These are phyloP conservation scores for Electrona antarctica DNA, from an alignment of 2,113 vertebrate species.

Conservation along the genomic window DNA sequence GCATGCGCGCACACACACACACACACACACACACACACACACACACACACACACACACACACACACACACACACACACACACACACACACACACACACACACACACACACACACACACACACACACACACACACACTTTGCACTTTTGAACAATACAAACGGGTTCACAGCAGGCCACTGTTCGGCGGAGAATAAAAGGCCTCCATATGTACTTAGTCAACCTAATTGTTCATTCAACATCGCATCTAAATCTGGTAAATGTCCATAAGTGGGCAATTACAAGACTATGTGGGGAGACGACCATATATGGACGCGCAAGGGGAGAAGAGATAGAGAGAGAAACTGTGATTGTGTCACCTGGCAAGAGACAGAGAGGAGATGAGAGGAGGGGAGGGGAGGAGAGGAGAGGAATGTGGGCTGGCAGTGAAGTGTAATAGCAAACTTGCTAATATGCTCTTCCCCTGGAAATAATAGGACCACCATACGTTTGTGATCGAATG, in stretches of 20 bases:
- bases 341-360: slow-evolving; percentile 21
- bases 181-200: slow-evolving; percentile 8
- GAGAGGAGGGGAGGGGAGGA: neutral
- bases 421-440: no score
- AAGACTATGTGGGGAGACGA: slow-evolving; percentile 47
- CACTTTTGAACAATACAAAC: no score
- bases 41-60: neutral
- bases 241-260: slow-evolving; percentile 60
- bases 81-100: neutral
- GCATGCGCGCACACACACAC: slow-evolving; percentile 10
- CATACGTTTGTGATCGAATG: neutral
- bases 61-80: no score
- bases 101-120: neutral
- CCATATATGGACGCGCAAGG: slow-evolving; percentile 73
- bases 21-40: slow-evolving; percentile 15
- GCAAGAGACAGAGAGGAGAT: neutral
- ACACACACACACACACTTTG: no score
- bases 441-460: neutral
- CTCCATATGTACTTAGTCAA: slow-evolving; percentile 52
- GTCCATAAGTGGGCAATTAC: slow-evolving; percentile 63
- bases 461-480: neutral
- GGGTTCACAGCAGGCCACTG: neutral
- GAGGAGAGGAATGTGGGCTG: neutral
- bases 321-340: slow-evolving; percentile 43
- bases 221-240: slow-evolving; percentile 52